Conservation (phyloP, 53 echinoderm and acorn worm species). For the Holothuria leucospilota region DNA sequence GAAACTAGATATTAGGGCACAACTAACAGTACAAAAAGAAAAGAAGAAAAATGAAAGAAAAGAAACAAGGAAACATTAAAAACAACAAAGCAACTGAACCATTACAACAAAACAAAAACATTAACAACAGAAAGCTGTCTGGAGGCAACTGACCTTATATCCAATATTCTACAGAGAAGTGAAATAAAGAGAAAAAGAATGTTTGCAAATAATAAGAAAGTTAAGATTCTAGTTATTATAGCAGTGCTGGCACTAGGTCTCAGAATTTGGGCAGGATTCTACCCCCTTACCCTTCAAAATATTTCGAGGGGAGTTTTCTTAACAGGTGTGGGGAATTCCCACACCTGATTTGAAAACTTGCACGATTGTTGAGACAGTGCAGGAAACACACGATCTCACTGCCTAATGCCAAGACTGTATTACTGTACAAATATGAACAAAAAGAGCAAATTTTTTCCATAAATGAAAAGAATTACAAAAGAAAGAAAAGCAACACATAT, state of each 20-base stretch:
- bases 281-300: not conserved
- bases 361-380: no score
- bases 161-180: conserved; percentile 39
- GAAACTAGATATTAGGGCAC: no score
- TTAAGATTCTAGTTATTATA: not conserved
- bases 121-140: not conserved
- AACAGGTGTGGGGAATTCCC: no score
- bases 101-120: not conserved
- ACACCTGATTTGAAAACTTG: no score
- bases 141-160: conserved; percentile 30
- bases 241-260: no score
- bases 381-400: no score
- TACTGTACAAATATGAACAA: not conserved
- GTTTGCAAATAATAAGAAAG: conserved; percentile 1
- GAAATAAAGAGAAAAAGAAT: conserved; percentile 38
- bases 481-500: not conserved
- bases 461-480: conserved; percentile 7
- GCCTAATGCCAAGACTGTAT: no score
- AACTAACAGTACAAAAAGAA: no score
- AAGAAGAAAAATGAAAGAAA: no score
- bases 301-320: not conserved
- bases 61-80: no score
- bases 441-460: not conserved
- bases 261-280: not conserved
- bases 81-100: no score